Percentiles rank a stretch among this genome's conserved stretches.
Conservation (phyloP, 2,888 invertebrate species). For the Hypomecis atomaria region DNA sequence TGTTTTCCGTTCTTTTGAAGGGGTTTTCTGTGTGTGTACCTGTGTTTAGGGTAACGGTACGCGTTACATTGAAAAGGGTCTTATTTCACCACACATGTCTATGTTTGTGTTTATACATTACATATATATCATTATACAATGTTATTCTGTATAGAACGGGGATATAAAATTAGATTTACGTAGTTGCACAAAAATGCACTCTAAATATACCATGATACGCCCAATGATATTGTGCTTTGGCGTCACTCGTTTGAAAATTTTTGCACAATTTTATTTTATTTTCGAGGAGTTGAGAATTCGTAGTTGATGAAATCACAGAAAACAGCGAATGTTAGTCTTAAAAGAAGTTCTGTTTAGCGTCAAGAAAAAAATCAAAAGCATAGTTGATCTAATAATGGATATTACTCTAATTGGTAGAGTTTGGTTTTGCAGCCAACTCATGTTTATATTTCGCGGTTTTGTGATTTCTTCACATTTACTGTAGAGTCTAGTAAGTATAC, state of each 20-base stretch:
- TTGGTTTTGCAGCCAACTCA: background rate
- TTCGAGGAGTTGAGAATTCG: background rate
- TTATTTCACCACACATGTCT: too few species aligned
- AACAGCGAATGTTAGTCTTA: background rate
- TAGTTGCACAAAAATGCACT: slow-evolving; percentile 2
- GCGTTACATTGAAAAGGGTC: background rate
- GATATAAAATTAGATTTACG: background rate
- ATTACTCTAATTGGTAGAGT: too few species aligned
- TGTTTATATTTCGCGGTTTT: background rate
- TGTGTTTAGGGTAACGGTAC: background rate
- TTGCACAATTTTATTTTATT: background rate
- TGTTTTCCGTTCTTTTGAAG: too few species aligned
- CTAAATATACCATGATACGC: background rate
- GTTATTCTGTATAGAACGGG: background rate
- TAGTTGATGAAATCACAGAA: slow-evolving; percentile 2
- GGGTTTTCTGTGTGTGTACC: too few species aligned
- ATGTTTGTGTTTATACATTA: background rate
- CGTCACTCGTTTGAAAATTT: background rate
- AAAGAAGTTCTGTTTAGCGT: too few species aligned
- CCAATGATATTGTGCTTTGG: background rate
- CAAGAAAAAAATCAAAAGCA: too few species aligned
- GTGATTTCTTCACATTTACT: slow-evolving; percentile 1
- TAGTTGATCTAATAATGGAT: too few species aligned
- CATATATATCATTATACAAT: background rate
- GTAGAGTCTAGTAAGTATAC: too few species aligned